Base-by-base conservation (phyloP, 2,113 vertebrate genomes). In the Craseonycteris thonglongyai region DNA sequence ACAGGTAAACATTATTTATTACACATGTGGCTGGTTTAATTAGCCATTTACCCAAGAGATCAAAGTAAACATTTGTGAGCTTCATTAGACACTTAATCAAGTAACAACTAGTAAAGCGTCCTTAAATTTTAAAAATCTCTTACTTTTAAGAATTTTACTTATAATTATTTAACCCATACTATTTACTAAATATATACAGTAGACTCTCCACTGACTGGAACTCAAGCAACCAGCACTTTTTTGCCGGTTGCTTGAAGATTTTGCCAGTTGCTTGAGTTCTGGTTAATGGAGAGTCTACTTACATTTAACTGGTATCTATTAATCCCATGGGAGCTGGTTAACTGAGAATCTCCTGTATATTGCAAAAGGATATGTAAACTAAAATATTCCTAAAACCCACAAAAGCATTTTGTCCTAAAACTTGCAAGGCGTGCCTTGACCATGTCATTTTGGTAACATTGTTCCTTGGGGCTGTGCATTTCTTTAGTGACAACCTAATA, bases 31-130 rank as follows among this genome's bases (percentile, higher is more conserved):
- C 76, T 96, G 86, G 86, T 90, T 93, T 96, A 98, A 96, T 95
- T 94, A 95, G 58, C 10, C 88, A 86, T 96, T 97, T 94, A 93
- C 93, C 68, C 95, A 87, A 88, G 95, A 96, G 92, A 96, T 94
- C 93, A 97, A 94, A 96, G 88, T 75, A 96, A 97, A 88, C 95
- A 97, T 78, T 95, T 93, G 81, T 86, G 63, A 75, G 88, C 63
- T 95, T 93, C 91, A 80, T 49, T n/a, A 71, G 66, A 91, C 33
- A 88, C 54, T 49, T 75, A 72, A 68, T 16, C 35, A 95, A 96
- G 42, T 49, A 88, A 82, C 26, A 97, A 16, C 71, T 87, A 30
- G 63, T 8, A 74, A 7, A 91, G 72, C 42, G 51, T 89, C 85
- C 79, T 91, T 69, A 93, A 95, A 89, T 92, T 96, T 80, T 93